These are phyloP conservation scores for Pelodiscus sinensis DNA, from an alignment of 2,113 vertebrate species.

Conservation along the genomic window DNA sequence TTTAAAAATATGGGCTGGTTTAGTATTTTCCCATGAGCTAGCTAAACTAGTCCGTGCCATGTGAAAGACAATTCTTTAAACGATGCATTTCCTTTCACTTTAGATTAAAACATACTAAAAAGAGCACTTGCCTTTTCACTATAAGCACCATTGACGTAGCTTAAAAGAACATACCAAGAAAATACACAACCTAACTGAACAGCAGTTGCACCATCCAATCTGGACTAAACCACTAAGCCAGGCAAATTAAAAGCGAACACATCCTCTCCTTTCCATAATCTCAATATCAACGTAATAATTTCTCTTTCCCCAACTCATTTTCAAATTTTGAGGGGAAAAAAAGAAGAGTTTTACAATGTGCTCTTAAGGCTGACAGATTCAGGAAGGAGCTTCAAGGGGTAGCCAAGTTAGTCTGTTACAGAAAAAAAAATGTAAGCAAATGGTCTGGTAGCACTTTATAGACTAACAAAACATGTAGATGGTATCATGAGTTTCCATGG, in stretches of 20 bases:
- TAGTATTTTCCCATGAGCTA: background rate
- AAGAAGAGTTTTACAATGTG: background rate
- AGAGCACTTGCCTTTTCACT: background rate
- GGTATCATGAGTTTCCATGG: no score
- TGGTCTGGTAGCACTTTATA: no score
- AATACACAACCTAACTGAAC: background rate
- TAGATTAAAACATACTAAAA: background rate
- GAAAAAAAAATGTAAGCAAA: no score
- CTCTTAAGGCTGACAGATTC: background rate
- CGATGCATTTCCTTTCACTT: background rate
- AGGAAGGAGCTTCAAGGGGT: background rate
- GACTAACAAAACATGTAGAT: no score
- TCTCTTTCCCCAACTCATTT: background rate
- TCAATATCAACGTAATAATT: background rate
- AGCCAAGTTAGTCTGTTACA: no score
- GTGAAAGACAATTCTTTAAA: background rate
- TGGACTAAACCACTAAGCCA: background rate
- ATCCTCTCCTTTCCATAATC: background rate
- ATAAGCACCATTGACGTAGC: background rate
- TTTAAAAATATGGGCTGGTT: background rate
- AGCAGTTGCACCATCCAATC: background rate
- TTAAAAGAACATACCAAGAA: background rate
- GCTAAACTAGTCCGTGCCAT: background rate
- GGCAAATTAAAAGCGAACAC: background rate
- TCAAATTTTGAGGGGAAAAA: background rate